These are phyloP conservation scores for Maniola hyperantus DNA, from an alignment of 2,888 invertebrate genomes.

Conservation along the genomic window DNA sequence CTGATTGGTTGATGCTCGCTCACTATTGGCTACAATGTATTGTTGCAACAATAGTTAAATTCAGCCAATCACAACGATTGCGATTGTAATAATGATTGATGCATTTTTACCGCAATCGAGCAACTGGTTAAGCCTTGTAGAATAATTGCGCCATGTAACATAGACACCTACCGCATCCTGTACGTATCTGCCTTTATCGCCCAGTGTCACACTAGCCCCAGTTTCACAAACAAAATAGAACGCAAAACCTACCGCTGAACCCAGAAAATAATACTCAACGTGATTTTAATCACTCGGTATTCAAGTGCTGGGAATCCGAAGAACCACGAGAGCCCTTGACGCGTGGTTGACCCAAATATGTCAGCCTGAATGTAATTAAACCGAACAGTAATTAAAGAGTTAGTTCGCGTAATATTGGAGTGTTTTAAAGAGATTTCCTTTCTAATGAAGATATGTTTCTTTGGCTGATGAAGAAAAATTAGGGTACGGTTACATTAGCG, in stretches of 20 bases:
- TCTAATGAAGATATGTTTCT: conserved; percentile 12
- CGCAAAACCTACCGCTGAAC: neutral
- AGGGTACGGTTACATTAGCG: neutral
- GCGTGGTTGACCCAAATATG: conserved; percentile 32
- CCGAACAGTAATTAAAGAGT: conserved; percentile 30
- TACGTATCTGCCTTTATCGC: too few species aligned
- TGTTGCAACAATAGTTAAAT: too few species aligned
- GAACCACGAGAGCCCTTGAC: conserved; percentile 23
- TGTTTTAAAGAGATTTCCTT: conserved; percentile 6
- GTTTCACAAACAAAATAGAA: neutral
- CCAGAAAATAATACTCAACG: conserved; percentile 10
- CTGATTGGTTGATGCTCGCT: too few species aligned
- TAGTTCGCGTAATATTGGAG: conserved; percentile 8
- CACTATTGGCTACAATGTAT: too few species aligned
- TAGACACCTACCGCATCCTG: too few species aligned
- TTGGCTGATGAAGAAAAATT: conserved; percentile 1
- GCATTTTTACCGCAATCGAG: too few species aligned
- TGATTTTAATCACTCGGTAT: conserved; percentile 16
- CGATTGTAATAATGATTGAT: too few species aligned
- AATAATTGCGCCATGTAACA: too few species aligned
- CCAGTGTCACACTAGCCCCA: neutral
- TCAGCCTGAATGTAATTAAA: conserved; percentile 33
- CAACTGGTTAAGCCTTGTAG: too few species aligned
- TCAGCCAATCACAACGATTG: too few species aligned
- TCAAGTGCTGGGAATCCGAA: conserved; percentile 3